phyloP scores from a whole-genome alignment of 2,797 vertebrate species.

The Oceanodroma leucorhoa region DNA sequence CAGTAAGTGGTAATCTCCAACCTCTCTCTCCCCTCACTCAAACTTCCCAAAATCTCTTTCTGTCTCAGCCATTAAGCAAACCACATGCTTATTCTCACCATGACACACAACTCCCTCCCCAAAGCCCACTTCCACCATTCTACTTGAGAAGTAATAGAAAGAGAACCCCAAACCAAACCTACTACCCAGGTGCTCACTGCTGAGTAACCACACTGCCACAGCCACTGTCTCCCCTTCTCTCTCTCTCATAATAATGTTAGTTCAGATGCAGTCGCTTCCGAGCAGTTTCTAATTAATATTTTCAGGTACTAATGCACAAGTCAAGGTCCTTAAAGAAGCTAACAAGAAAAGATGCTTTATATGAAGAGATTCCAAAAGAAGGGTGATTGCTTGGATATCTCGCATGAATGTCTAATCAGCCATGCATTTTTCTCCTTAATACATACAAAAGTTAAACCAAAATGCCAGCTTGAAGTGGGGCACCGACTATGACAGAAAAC shows the following conservation, averaged over 20 bases:
- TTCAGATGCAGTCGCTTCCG: neutral
- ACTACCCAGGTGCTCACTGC: neutral
- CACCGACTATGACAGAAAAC: neutral
- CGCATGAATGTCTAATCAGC: neutral
- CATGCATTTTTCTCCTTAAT: neutral
- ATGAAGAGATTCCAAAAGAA: neutral
- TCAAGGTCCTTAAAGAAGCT: neutral
- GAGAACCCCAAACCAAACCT: neutral
- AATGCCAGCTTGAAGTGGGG: neutral
- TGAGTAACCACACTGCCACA: neutral
- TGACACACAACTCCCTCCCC: neutral
- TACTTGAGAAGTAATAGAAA: neutral
- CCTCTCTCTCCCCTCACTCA: neutral
- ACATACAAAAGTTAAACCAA: neutral
- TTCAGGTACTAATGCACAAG: neutral
- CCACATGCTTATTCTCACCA: neutral
- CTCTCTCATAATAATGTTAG: neutral
- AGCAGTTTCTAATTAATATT: neutral
- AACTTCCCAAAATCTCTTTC: neutral
- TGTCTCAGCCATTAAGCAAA: neutral
- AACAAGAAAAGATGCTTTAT: neutral
- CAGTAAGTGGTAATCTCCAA: neutral
- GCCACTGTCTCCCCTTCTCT: neutral
- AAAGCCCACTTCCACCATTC: neutral
- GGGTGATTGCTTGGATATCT: neutral